Conservation (phyloP, 2,888 invertebrate species). For the Perdita meconis region DNA sequence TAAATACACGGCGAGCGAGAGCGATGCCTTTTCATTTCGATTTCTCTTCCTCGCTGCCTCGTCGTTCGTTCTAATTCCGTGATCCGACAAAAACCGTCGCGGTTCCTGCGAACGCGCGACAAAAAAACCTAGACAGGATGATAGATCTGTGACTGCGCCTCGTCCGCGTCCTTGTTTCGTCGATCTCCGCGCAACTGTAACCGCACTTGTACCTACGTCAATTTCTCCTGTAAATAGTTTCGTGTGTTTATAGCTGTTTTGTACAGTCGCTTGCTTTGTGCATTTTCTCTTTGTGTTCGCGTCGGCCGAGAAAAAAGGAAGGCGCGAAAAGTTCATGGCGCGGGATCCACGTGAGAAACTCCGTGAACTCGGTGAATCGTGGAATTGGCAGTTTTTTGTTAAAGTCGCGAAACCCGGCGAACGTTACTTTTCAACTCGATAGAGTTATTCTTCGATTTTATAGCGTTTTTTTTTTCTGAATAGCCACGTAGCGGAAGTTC, state of each 20-base stretch:
- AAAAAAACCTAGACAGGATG: no score
- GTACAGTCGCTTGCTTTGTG: conserved; percentile 28
- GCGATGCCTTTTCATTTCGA: no score
- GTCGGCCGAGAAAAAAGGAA: conserved; percentile 3
- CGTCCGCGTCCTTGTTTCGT: conserved; percentile 43
- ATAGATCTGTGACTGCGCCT: no score
- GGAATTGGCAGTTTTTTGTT: conserved; percentile 29
- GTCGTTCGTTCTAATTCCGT: no score
- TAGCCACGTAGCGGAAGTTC: conserved; percentile 3
- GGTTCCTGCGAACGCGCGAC: no score
- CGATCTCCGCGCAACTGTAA: conserved; percentile 39
- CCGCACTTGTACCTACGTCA: conserved; percentile 46
- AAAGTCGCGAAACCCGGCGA: not conserved
- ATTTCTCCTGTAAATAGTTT: conserved; percentile 63
- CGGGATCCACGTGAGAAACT: conserved; percentile 16
- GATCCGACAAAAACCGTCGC: no score
- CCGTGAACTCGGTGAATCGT: conserved; percentile 10
- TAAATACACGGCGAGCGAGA: no score
- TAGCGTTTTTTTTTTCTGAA: conserved; percentile 12
- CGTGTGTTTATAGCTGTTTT: conserved; percentile 42
- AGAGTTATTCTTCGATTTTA: not conserved
- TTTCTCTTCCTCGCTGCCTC: no score
- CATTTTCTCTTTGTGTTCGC: conserved; percentile 9
- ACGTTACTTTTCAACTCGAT: not conserved
- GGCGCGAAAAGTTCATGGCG: not conserved